A percentile compares a stretch with the other conserved stretches of the same genome.
Evolutionary conservation across 2,888 invertebrate species (phyloP).

Genomic region (Tenthredo distinguenda): DNA sequence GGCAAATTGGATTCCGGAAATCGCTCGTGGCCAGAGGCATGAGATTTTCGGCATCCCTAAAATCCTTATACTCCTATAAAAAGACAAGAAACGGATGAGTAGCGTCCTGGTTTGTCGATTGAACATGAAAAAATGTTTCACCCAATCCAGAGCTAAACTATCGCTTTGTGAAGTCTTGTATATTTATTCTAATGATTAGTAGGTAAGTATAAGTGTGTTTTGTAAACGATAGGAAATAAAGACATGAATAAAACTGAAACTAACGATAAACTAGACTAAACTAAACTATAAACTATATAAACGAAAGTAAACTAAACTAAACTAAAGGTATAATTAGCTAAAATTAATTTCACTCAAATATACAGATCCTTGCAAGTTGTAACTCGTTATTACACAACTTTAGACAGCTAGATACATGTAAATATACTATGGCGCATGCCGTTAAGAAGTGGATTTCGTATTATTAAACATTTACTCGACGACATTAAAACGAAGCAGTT

Average conservation of each 20-base stretch:
- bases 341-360: slow-evolving; percentile 30
- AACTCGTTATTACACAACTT: slow-evolving; percentile 42
- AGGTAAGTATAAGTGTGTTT: slow-evolving; percentile 17
- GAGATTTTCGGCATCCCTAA: slow-evolving; percentile 93
- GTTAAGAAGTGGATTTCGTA: slow-evolving; percentile 19
- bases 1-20: slow-evolving; percentile 89
- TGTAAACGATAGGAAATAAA: neutral
- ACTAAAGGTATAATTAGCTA: slow-evolving; percentile 14
- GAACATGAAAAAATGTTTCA: neutral
- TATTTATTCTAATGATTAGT: slow-evolving; percentile 15
- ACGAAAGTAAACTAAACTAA: slow-evolving; percentile 24
- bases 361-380: slow-evolving; percentile 25
- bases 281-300: slow-evolving; percentile 5
- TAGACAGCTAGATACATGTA: neutral
- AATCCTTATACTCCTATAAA: slow-evolving; percentile 92
- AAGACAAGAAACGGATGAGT: slow-evolving; percentile 56
- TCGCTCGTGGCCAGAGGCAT: slow-evolving; percentile 93
- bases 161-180: neutral
- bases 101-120: neutral
- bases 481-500: slow-evolving; percentile 34
- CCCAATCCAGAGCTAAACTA: slow-evolving; percentile 16
- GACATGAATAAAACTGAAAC: slow-evolving; percentile 5
- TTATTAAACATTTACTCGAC: slow-evolving; percentile 36
- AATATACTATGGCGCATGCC: slow-evolving; percentile 40
- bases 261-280: slow-evolving; percentile 9